Conservation (phyloP, 2,888 invertebrate species). For the Lasioglossum calceatum region DNA sequence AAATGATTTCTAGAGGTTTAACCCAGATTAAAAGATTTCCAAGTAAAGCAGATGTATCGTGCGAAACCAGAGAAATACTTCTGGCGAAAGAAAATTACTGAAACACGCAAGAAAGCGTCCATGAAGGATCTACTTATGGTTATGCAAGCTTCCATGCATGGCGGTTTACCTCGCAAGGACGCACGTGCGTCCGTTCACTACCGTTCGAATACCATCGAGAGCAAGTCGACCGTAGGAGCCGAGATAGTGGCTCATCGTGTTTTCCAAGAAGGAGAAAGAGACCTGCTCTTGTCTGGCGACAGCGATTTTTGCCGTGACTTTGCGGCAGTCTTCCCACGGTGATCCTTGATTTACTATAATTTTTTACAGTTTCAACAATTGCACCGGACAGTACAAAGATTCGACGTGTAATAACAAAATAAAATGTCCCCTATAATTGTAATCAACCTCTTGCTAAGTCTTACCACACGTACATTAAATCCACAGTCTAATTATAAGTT, state of each 20-base stretch:
- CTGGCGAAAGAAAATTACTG: constrained; percentile 38
- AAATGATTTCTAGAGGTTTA: not conserved
- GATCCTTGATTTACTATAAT: not conserved
- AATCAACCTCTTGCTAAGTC: not conserved
- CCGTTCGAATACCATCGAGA: constrained; percentile 63
- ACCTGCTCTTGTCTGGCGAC: constrained; percentile 27
- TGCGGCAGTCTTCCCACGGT: not conserved
- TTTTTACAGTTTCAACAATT: not conserved
- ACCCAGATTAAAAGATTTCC: not conserved
- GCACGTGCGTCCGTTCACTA: constrained; percentile 67
- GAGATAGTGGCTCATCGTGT: constrained; percentile 55
- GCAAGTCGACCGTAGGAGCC: constrained; percentile 43
- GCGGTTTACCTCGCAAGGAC: constrained; percentile 70
- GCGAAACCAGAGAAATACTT: not conserved
- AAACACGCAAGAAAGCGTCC: constrained; percentile 45
- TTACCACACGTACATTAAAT: not conserved
- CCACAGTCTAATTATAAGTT: not conserved
- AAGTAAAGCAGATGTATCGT: not conserved
- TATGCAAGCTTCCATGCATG: constrained; percentile 61
- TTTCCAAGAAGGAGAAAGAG: constrained; percentile 45
- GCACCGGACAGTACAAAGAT: too few relatives aligned
- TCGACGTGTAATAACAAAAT: too few relatives aligned
- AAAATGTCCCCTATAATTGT: too few relatives aligned
- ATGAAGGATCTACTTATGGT: constrained; percentile 51
- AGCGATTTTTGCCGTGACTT: constrained; percentile 31